These are phyloP conservation scores for Caenorhabditis becei DNA, from an alignment of 2,888 invertebrate genomes.

Conservation along the genomic window DNA sequence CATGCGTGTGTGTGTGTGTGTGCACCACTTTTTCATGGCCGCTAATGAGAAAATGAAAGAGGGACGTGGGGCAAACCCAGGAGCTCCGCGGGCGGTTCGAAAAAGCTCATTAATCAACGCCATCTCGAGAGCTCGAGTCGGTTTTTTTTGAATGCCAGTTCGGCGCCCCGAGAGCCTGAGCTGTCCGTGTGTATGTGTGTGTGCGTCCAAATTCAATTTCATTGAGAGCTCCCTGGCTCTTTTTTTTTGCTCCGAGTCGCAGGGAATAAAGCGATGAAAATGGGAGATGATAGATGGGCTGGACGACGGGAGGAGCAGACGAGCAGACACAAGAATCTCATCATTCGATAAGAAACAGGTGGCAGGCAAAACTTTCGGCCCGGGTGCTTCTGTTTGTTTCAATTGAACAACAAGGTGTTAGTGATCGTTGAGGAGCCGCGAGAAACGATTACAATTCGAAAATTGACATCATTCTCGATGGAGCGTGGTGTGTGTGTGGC, in stretches of 20 bases:
- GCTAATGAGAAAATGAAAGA: conserved; percentile 59
- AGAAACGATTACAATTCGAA: too few relatives aligned
- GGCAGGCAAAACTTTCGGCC: too few relatives aligned
- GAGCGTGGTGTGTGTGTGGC: neutral
- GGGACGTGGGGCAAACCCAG: neutral
- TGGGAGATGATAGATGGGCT: conserved; percentile 17
- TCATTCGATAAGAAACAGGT: conserved; percentile 21
- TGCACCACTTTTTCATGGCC: conserved; percentile 12
- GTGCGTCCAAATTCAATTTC: conserved; percentile 55
- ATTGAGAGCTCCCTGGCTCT: conserved; percentile 44
- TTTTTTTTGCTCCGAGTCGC: conserved; percentile 35
- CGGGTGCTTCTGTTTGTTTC: too few relatives aligned
- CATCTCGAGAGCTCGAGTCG: conserved; percentile 3
- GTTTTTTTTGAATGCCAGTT: conserved; percentile 39
- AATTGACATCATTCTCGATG: neutral
- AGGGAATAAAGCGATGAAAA: conserved; percentile 34
- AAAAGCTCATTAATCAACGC: conserved; percentile 54
- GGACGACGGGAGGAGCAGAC: conserved; percentile 3
- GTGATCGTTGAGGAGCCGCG: too few relatives aligned
- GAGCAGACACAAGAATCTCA: conserved; percentile 1
- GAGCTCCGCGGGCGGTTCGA: neutral
- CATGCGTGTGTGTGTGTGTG: too few relatives aligned
- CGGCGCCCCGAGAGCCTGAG: conserved; percentile 20
- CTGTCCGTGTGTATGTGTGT: neutral
- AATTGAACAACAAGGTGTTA: too few relatives aligned